Evolutionary conservation across 2,797 vertebrate genomes (phyloP).

Genomic region (Sparidentex hasta): DNA sequence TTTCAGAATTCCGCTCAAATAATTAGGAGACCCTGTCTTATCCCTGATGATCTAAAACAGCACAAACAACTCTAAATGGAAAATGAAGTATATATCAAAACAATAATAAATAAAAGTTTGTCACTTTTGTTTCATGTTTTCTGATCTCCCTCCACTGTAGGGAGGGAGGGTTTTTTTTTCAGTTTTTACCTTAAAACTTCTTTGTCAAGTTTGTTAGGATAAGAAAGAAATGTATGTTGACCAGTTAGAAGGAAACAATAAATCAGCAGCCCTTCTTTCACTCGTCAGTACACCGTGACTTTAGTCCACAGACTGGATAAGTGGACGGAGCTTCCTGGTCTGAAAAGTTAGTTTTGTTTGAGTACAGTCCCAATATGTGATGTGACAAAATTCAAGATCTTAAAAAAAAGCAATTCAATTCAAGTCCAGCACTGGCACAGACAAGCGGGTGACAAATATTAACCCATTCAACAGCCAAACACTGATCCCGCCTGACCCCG

Average conservation of each 20-base stretch:
- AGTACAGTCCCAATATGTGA: neutral
- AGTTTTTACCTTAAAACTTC: neutral
- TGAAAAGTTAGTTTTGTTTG: neutral
- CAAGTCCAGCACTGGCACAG: neutral
- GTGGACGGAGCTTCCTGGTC: too few species aligned
- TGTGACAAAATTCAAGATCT: neutral
- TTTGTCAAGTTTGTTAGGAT: neutral
- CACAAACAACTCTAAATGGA: neutral
- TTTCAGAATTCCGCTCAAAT: slow-evolving; percentile 8
- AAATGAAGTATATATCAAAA: neutral
- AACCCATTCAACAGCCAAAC: too few species aligned
- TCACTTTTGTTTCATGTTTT: neutral
- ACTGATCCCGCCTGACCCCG: neutral
- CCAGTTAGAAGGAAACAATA: too few species aligned
- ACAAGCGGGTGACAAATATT: neutral
- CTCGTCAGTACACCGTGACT: too few species aligned
- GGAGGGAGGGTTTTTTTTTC: too few species aligned
- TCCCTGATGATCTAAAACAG: neutral
- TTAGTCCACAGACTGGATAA: too few species aligned
- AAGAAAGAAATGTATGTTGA: too few species aligned
- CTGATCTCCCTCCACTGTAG: neutral
- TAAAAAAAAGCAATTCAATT: too few species aligned
- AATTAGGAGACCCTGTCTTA: neutral
- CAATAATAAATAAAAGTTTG: neutral
- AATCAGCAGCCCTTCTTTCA: too few species aligned